phyloP scores from a whole-genome alignment of 1,140 invertebrate species.

The Asbolus verrucosus region DNA sequence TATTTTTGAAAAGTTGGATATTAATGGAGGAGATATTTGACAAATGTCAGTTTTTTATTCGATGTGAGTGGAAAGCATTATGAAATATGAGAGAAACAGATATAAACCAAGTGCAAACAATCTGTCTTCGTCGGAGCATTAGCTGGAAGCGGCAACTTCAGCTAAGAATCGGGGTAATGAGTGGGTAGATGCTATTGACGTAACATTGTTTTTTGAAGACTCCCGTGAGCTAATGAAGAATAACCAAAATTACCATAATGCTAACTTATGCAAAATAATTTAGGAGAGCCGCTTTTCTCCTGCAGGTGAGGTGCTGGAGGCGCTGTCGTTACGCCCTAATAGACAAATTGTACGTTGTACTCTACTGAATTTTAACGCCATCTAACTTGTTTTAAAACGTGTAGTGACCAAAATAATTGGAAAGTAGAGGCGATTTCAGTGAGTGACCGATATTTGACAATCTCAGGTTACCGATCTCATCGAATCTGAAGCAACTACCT shows the following conservation, averaged over 20 bases:
- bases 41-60: no score
- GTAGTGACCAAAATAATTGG: slow-evolving; percentile 5
- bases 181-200: neutral
- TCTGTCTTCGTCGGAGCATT: neutral
- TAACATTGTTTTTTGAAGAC: neutral
- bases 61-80: no score
- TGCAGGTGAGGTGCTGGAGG: neutral
- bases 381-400: no score
- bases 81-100: no score
- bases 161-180: neutral
- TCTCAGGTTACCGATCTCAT: slow-evolving; percentile 30
- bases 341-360: no score
- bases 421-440: no score
- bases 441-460: slow-evolving; percentile 27
- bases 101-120: neutral
- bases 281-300: neutral
- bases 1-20: no score
- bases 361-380: no score
- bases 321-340: neutral
- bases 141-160: neutral
- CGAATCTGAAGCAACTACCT: slow-evolving; percentile 36
- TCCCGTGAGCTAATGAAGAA: neutral
- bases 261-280: neutral
- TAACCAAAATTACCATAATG: neutral
- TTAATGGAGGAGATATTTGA: no score